These are phyloP conservation scores for Helicoverpa zea DNA, from an alignment of 1,140 invertebrate genomes.

Conservation along the genomic window DNA sequence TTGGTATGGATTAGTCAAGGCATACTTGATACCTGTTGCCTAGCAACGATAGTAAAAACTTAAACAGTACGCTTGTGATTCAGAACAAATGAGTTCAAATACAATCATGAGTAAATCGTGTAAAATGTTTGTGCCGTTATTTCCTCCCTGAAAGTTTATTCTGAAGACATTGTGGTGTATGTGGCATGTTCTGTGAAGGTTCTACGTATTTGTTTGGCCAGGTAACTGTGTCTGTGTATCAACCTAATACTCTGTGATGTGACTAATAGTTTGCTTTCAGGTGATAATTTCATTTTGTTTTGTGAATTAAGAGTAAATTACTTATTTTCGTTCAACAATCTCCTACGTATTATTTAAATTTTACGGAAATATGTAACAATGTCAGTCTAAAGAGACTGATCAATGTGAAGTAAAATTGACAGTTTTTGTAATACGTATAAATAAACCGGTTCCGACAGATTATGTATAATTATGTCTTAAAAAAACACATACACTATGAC, in stretches of 20 bases:
- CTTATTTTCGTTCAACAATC: too few species aligned
- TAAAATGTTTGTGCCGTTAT: constrained; percentile 63
- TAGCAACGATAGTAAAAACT: constrained; percentile 70
- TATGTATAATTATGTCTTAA: not conserved
- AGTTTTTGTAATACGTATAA: too few species aligned
- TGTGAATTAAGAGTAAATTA: not conserved
- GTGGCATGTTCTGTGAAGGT: constrained; percentile 30
- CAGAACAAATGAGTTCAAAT: constrained; percentile 57
- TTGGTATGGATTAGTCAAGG: constrained; percentile 18
- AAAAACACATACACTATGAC: not conserved
- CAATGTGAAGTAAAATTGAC: too few species aligned
- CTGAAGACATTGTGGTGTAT: constrained; percentile 28
- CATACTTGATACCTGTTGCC: constrained; percentile 55
- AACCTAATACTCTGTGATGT: not conserved
- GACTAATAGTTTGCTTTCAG: not conserved
- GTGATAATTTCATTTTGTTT: not conserved
- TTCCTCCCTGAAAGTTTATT: constrained; percentile 64
- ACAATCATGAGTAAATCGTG: constrained; percentile 64
- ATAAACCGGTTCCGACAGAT: not conserved
- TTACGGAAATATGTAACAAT: not conserved
- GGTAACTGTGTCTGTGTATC: constrained; percentile 1
- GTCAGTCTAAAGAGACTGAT: not conserved
- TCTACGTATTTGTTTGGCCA: constrained; percentile 32
- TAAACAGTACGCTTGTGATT: constrained; percentile 40
- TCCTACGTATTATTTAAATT: too few species aligned